These are phyloP conservation scores for Dione juno DNA, from an alignment of 2,888 invertebrate genomes.

Conservation along the genomic window DNA sequence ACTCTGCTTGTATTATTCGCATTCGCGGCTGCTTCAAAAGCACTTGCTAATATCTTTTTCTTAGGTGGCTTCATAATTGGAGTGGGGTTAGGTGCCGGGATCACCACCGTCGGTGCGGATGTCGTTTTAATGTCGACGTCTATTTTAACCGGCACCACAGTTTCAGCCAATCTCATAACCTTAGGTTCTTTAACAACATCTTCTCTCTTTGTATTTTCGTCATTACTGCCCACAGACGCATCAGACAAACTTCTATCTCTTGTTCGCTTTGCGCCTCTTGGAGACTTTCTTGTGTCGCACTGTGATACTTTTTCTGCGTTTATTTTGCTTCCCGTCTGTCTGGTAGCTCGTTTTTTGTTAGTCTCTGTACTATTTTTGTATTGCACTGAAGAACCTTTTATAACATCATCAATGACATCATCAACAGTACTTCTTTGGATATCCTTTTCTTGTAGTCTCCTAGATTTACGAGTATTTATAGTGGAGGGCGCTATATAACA, in stretches of 20 bases:
- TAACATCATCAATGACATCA: slow-evolving; percentile 95
- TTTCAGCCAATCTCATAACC: slow-evolving; percentile 53
- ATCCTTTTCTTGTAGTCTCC: slow-evolving; percentile 90
- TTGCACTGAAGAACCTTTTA: slow-evolving; percentile 84
- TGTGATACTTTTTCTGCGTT: slow-evolving; percentile 57
- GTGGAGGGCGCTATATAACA: slow-evolving; percentile 82
- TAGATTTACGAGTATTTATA: slow-evolving; percentile 90
- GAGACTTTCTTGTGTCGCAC: slow-evolving; percentile 84
- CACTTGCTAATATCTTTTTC: slow-evolving; percentile 72
- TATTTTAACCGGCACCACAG: slow-evolving; percentile 31
- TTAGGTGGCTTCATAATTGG: slow-evolving; percentile 75
- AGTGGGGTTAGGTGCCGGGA: slow-evolving; percentile 53
- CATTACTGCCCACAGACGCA: slow-evolving; percentile 85
- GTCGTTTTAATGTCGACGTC: slow-evolving; percentile 45
- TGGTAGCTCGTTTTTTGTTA: slow-evolving; percentile 81
- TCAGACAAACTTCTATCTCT: slow-evolving; percentile 87
- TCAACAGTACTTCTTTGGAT: slow-evolving; percentile 90
- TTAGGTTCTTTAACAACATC: slow-evolving; percentile 62
- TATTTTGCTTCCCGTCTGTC: slow-evolving; percentile 77
- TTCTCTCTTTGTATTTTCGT: slow-evolving; percentile 73
- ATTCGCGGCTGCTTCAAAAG: slow-evolving; percentile 65
- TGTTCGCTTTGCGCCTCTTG: slow-evolving; percentile 84
- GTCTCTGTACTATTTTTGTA: slow-evolving; percentile 59
- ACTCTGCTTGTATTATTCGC: slow-evolving; percentile 50
- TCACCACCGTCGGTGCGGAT: slow-evolving; percentile 31